Base-by-base conservation (phyloP, 30 jellyfish, hydroid and myxozoan species). In the Turritopsis rubra region DNA sequence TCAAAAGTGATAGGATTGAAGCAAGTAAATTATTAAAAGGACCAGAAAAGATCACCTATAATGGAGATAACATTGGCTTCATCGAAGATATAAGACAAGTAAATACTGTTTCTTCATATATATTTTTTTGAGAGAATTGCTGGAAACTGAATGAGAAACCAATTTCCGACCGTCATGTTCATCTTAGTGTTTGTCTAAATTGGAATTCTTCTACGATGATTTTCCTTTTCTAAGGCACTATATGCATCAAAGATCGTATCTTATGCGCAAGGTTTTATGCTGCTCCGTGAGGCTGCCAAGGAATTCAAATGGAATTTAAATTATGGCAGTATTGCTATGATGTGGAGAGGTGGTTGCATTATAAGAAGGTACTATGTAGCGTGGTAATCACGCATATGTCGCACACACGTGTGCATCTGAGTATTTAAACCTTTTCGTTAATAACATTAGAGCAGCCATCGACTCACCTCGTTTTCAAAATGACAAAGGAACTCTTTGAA, bases 271-370 rank as follows among this genome's bases (percentile, higher is more conserved):
- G 99, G 99, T 18, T 95, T 95, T 87, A 95, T 95, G 99, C 73
- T 95, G 86, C 76, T 95, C 87, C 85, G 96, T 53, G 95, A 90
- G 81, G 99, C 97, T 53, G 97, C 99, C 8, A 89, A 89, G 66
- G 96, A 95, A 26, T 95, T 89, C 85, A 85, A 85, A 9, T 95
- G 99, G 99, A 89, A 95, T 65, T 79, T 95, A 83, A 80, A 87
- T 66, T 95, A 85, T 78, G 99, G 99, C 27, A 91, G 91, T 79
- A 95, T 95, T 52, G 99, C 99, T 16, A 80, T 95, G 79, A 95
- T 95, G 96, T 95, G 99, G 99, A 88, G 99, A 8, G 99, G 99
- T 21, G 99, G 99, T n/a, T 95, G 99, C 88, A 95, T 95, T 80
- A 95, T 95, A 24, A 83, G 97, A 54, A 94, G 99, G 99, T 94